phyloP scores from a whole-genome alignment of 2,888 invertebrate species.

The Sarcophaga rosellei region DNA sequence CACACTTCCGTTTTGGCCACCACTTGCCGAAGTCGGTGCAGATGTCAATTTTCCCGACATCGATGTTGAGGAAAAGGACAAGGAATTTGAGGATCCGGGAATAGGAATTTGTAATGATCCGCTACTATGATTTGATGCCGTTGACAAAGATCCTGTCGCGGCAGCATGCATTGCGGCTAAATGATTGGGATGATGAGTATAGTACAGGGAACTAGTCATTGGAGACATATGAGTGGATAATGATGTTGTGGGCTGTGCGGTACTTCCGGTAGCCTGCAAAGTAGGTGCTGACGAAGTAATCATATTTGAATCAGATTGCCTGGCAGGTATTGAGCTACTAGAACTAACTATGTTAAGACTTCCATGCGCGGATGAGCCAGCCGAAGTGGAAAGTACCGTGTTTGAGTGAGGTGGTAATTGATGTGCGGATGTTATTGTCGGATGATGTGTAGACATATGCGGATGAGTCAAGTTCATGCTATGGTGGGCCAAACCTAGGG shows the following conservation, averaged over 20 bases:
- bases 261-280: constrained; percentile 71
- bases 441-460: constrained; percentile 79
- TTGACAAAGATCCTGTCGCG: constrained; percentile 75
- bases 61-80: constrained; percentile 54
- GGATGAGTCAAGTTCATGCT: constrained; percentile 78
- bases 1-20: constrained; percentile 70
- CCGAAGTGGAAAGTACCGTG: constrained; percentile 64
- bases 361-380: constrained; percentile 75
- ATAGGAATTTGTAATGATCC: constrained; percentile 69
- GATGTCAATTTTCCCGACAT: constrained; percentile 75
- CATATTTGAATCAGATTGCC: constrained; percentile 71
- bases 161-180: constrained; percentile 77
- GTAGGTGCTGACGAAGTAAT: constrained; percentile 73
- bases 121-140: constrained; percentile 73
- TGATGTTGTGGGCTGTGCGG: constrained; percentile 73
- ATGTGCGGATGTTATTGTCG: constrained; percentile 76
- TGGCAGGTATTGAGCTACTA: constrained; percentile 66
- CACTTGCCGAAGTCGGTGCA: constrained; percentile 71
- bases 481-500: constrained; percentile 78
- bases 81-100: constrained; percentile 52
- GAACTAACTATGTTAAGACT: constrained; percentile 73
- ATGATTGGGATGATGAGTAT: constrained; percentile 75
- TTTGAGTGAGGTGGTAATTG: constrained; percentile 77
- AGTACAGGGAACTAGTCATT: constrained; percentile 78
- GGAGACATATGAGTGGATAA: constrained; percentile 78